Evolutionary conservation across 2,113 vertebrate genomes (phyloP).

Genomic region (Poecilia latipinna): DNA sequence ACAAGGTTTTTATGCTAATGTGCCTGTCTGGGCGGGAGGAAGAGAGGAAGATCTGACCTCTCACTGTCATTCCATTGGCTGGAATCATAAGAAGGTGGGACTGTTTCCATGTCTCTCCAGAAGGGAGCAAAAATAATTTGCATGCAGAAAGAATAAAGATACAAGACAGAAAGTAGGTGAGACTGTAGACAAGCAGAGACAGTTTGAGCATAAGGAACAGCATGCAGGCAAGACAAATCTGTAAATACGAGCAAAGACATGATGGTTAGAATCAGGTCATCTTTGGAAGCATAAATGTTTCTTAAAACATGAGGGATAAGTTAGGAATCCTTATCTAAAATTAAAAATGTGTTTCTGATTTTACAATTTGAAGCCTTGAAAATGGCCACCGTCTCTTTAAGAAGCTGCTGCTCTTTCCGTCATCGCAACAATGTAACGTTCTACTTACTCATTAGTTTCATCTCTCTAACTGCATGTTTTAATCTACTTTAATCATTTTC

Average conservation of each 20-base stretch:
- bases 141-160: neutral
- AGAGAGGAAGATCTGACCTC: neutral
- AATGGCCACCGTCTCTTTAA: too few relatives aligned
- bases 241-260: too few relatives aligned
- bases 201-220: neutral
- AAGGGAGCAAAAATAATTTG: neutral
- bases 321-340: too few relatives aligned
- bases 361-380: too few relatives aligned
- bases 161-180: neutral
- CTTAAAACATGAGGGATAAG: too few relatives aligned
- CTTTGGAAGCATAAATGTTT: too few relatives aligned
- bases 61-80: neutral
- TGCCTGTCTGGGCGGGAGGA: slow-evolving; percentile 3
- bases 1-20: slow-evolving; percentile 49
- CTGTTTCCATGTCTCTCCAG: neutral
- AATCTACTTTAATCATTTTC: neutral
- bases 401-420: too few relatives aligned
- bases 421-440: too few relatives aligned
- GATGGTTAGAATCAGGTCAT: too few relatives aligned
- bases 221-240: too few relatives aligned
- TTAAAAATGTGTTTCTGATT: too few relatives aligned
- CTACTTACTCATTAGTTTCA: too few relatives aligned
- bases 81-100: neutral
- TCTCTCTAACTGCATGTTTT: neutral
- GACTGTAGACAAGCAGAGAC: neutral